Percentiles rank a stretch among this genome's conserved stretches.
Evolutionary conservation across 1,140 invertebrate genomes (phyloP).

Genomic region (Drosophila melanogaster): Release_6_plus_ISO1_MT NC_004354.4:9265501-9266000

Average conservation of each 20-base stretch:
- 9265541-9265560: conserved; percentile 1
- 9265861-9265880: too few relatives aligned
- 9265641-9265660: conserved; percentile 59
- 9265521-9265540: conserved; percentile 24
- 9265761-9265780: too few relatives aligned
- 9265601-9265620: conserved; percentile 39
- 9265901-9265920: too few relatives aligned
- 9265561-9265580: conserved; percentile 40
- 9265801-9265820: too few relatives aligned
- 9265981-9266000: conserved; percentile 44
- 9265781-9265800: too few relatives aligned
- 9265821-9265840: too few relatives aligned
- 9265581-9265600: conserved; percentile 47
- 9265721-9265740: too few relatives aligned
- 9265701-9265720: background rate
- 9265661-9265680: conserved; percentile 39
- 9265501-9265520: conserved; percentile 11
- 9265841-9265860: too few relatives aligned
- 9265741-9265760: too few relatives aligned
- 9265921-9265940: background rate
- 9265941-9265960: conserved; percentile 19
- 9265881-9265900: background rate
- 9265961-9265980: conserved; percentile 41
- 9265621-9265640: conserved; percentile 61
- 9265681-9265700: conserved; percentile 2